These are phyloP conservation scores for Macaria notata DNA, from an alignment of 2,888 invertebrate genomes.

Conservation along the genomic window DNA sequence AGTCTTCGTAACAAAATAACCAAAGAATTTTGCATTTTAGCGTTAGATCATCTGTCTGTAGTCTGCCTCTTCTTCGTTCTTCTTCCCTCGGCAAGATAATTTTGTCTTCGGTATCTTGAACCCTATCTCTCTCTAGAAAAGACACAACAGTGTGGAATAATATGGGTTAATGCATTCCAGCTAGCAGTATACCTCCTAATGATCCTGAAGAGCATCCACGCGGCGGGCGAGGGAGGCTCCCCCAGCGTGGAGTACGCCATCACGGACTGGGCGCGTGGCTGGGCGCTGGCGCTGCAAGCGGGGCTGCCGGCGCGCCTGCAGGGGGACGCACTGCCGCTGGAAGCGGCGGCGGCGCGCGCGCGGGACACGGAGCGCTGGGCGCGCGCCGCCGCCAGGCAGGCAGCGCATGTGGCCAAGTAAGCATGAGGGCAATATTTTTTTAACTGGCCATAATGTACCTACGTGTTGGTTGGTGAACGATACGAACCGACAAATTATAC, in stretches of 20 bases:
- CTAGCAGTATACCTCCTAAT: constrained; percentile 66
- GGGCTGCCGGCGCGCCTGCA: constrained; percentile 51
- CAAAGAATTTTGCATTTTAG: too few relatives aligned
- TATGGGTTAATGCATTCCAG: constrained; percentile 39
- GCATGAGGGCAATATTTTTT: constrained; percentile 3
- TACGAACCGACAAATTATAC: too few relatives aligned
- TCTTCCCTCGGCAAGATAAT: too few relatives aligned
- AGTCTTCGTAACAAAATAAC: too few relatives aligned
- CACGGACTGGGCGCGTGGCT: constrained; percentile 73
- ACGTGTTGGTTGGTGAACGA: too few relatives aligned
- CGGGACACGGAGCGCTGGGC: constrained; percentile 54
- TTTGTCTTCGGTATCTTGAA: too few relatives aligned
- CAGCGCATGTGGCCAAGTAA: constrained; percentile 14
- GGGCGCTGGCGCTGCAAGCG: constrained; percentile 67
- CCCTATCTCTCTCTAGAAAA: too few relatives aligned
- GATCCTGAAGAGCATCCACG: constrained; percentile 60
- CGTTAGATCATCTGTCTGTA: too few relatives aligned
- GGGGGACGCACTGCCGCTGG: constrained; percentile 45
- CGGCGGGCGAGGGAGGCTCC: constrained; percentile 43
- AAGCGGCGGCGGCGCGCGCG: constrained; percentile 53
- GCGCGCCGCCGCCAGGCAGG: constrained; percentile 6
- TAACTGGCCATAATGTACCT: too few relatives aligned
- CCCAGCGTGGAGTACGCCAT: constrained; percentile 58
- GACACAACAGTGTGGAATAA: too few relatives aligned
- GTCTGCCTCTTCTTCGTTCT: too few relatives aligned